A percentile compares a stretch with the other conserved stretches of the same genome.
Evolutionary conservation across 2,113 vertebrate genomes (phyloP).

Genomic region (Solenodon paradoxus): DNA sequence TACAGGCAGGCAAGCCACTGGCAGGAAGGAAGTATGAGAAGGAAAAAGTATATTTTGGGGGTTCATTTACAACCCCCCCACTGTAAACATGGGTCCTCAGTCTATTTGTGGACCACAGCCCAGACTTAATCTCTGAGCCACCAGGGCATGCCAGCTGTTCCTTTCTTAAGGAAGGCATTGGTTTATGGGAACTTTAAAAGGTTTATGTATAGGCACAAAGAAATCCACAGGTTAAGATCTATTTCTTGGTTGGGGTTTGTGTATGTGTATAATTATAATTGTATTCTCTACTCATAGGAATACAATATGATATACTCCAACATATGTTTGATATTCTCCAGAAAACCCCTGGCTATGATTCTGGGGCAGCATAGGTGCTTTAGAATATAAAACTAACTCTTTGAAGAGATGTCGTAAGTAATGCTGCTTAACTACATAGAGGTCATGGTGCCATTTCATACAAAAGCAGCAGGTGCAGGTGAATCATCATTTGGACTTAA

Average conservation of each 20-base stretch:
- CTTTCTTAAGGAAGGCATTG: conserved; percentile 26
- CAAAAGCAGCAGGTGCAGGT: not conserved
- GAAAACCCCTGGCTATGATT: not conserved
- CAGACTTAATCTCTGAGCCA: no score
- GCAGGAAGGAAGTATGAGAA: no score
- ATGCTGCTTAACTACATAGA: not conserved
- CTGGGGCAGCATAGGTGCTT: not conserved
- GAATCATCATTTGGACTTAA: not conserved
- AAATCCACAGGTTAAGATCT: not conserved
- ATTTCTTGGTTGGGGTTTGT: not conserved
- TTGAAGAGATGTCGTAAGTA: not conserved
- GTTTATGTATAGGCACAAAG: not conserved
- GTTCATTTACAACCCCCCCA: no score
- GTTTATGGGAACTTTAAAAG: not conserved
- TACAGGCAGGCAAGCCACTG: no score
- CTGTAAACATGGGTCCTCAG: no score
- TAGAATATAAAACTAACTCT: conserved; percentile 16
- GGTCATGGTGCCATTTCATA: not conserved
- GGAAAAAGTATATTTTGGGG: no score
- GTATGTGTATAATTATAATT: not conserved
- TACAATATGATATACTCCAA: not conserved
- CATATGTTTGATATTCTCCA: not conserved
- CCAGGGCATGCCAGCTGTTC: no score
- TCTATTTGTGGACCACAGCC: no score
- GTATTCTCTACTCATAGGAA: not conserved